These are phyloP conservation scores for Kryptolebias ocellatus DNA, from an alignment of 2,797 vertebrate genomes.

Conservation along the genomic window DNA sequence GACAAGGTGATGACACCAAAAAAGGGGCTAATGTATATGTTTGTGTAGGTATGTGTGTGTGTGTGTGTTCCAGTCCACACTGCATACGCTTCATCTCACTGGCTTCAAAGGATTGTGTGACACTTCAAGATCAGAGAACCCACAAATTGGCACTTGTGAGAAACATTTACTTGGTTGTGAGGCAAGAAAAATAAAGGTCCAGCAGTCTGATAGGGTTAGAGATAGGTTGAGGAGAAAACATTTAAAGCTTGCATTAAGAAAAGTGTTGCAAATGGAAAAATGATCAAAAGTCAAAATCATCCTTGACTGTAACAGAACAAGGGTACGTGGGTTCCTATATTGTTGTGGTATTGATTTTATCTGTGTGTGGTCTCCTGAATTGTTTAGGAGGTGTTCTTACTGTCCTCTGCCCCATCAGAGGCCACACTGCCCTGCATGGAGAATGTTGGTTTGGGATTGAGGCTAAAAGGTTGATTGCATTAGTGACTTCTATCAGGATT, in stretches of 20 bases:
- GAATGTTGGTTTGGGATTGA: constrained; percentile 62
- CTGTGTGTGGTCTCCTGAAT: constrained; percentile 49
- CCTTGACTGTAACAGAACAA: constrained; percentile 23
- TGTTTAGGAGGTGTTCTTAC: constrained; percentile 30
- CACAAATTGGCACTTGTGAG: constrained; percentile 51
- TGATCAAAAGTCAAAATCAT: constrained; percentile 53
- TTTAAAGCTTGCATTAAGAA: constrained; percentile 55
- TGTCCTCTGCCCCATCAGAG: constrained; percentile 61
- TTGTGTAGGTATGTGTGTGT: constrained; percentile 7
- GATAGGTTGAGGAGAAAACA: constrained; percentile 41
- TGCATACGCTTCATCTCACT: constrained; percentile 8
- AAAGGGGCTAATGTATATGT: constrained; percentile 21
- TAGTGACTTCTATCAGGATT: constrained; percentile 77
- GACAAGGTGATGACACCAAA: constrained; percentile 31
- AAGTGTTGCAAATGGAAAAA: constrained; percentile 41
- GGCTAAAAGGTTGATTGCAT: constrained; percentile 75
- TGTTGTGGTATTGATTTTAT: constrained; percentile 61
- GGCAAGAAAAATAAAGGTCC: constrained; percentile 13
- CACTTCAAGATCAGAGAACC: constrained; percentile 51
- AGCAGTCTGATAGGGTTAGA: constrained; percentile 32
- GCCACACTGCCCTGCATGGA: constrained; percentile 30
- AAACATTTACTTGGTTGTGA: constrained; percentile 48
- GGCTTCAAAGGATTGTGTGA: constrained; percentile 47
- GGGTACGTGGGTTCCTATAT: constrained; percentile 3
- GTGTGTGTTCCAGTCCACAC: constrained; percentile 14